Evolutionary conservation across 92 coral and sea anemone species (phyloP).

Genomic region (Bergia sp.): DNA sequence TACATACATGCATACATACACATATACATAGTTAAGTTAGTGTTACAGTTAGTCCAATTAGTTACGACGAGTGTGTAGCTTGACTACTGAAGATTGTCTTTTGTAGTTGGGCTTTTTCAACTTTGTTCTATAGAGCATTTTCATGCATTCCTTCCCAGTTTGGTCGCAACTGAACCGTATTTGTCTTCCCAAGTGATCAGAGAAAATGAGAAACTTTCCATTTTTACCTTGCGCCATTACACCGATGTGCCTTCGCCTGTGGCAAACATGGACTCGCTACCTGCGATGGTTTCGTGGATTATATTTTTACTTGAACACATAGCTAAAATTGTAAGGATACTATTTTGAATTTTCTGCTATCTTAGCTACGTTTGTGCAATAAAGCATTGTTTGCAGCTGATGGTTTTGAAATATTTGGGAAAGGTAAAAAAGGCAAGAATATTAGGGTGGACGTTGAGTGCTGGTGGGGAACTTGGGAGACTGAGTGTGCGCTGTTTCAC

Average conservation of each 20-base stretch:
- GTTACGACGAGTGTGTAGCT: too few species aligned
- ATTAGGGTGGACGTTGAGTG: too few species aligned
- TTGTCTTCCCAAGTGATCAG: slow-evolving; percentile 12
- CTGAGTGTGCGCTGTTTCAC: too few species aligned
- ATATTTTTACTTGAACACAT: not conserved
- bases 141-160: not conserved
- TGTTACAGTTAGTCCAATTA: too few species aligned
- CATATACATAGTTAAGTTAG: too few species aligned
- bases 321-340: not conserved
- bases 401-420: not conserved
- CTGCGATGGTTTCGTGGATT: not conserved
- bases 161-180: not conserved
- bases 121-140: not conserved
- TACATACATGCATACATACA: too few species aligned
- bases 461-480: too few species aligned
- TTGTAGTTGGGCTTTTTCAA: not conserved
- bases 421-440: too few species aligned
- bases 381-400: slow-evolving; percentile 1
- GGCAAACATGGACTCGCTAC: not conserved
- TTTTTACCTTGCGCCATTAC: not conserved
- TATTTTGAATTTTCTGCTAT: not conserved
- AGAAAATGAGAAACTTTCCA: not conserved
- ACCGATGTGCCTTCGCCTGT: not conserved
- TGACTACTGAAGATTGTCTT: not conserved
- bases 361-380: not conserved